Conservation (phyloP, 2,888 invertebrate species). For the Glomeris marginata region DNA sequence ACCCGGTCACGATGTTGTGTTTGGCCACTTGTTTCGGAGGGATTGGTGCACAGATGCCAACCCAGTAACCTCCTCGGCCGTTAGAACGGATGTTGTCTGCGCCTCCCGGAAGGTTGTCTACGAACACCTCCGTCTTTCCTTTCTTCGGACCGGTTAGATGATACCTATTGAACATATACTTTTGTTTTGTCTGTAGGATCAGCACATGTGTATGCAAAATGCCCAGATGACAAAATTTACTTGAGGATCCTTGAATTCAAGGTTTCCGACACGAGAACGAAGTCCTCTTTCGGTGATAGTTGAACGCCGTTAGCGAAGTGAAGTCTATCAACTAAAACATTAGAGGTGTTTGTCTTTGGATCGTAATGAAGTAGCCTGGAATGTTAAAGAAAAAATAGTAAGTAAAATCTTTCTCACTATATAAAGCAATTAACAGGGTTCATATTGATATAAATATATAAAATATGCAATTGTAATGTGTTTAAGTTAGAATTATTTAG, state of each 20-base stretch:
- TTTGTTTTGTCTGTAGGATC: too few species aligned
- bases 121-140: constrained; percentile 30
- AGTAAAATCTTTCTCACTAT: neutral
- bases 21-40: constrained; percentile 2
- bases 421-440: neutral
- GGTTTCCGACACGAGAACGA: constrained; percentile 64
- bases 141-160: constrained; percentile 28
- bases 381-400: constrained; percentile 19
- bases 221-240: constrained; percentile 23
- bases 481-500: neutral
- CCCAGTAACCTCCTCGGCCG: constrained; percentile 30
- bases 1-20: constrained; percentile 3
- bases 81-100: constrained; percentile 33
- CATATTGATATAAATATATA: neutral
- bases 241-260: constrained; percentile 48
- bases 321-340: constrained; percentile 56
- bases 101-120: constrained; percentile 32
- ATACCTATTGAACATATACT: constrained; percentile 30
- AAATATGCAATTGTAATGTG: neutral
- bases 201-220: too few species aligned
- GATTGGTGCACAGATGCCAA: constrained; percentile 20
- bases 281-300: constrained; percentile 64
- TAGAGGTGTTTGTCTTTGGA: constrained; percentile 56
- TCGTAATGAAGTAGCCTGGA: constrained; percentile 63
- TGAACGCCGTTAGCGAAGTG: constrained; percentile 79